These are phyloP conservation scores for Aspidoscelis tigris DNA, from an alignment of 2,113 vertebrate genomes.

Conservation along the genomic window DNA sequence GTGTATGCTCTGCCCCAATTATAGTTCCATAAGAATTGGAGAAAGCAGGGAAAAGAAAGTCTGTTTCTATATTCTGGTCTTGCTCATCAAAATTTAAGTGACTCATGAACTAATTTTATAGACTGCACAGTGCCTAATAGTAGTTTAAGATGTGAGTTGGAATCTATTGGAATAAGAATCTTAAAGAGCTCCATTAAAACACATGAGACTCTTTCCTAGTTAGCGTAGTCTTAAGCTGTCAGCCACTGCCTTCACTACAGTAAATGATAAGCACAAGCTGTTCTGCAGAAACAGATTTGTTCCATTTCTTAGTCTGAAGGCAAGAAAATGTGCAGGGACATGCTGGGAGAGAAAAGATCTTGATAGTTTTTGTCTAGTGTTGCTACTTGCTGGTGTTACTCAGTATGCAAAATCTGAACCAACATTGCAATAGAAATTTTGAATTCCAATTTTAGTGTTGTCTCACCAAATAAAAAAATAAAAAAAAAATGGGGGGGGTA, in stretches of 20 bases:
- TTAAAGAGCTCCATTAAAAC: neutral
- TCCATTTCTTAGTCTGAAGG: conserved; percentile 46
- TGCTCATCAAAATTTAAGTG: neutral
- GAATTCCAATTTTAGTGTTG: conserved; percentile 51
- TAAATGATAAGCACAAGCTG: conserved; percentile 33
- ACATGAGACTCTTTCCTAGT: neutral
- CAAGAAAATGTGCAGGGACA: conserved; percentile 37
- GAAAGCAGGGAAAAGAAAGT: neutral
- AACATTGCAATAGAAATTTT: conserved; percentile 63
- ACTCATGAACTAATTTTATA: neutral
- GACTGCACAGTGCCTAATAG: neutral
- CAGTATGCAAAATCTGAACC: conserved; percentile 66
- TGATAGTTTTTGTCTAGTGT: conserved; percentile 47
- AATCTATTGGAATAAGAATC: neutral
- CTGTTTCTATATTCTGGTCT: too few species aligned
- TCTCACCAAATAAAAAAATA: conserved; percentile 50
- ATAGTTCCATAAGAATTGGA: neutral
- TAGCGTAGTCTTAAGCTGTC: neutral
- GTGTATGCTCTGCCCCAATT: neutral
- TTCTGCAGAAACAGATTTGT: conserved; percentile 31
- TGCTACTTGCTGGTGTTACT: conserved; percentile 53
- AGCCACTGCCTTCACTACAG: neutral
- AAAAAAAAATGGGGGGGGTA: conserved; percentile 42
- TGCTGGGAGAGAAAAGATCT: conserved; percentile 31
- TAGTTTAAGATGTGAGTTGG: neutral